phyloP scores from a whole-genome alignment of 35 echinoderm and acorn worm species.

The Nesometra sesokonis region DNA sequence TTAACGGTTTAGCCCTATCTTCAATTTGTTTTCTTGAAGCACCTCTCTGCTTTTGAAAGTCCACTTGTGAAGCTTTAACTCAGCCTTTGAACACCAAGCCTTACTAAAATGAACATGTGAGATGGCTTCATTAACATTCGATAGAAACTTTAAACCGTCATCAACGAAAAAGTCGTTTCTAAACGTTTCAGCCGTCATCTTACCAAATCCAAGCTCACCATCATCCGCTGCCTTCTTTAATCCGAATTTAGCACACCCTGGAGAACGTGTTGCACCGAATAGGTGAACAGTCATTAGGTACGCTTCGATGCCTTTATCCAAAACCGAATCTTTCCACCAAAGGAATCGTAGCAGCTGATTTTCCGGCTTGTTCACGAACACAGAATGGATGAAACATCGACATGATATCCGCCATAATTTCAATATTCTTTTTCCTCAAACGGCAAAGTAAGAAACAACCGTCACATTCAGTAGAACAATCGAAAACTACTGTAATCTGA shows the following conservation, averaged over 20 bases:
- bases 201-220: background rate
- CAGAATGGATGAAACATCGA: slow-evolving; percentile 34
- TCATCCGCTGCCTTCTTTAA: slow-evolving; percentile 16
- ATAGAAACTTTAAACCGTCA: slow-evolving; percentile 28
- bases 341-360: slow-evolving; percentile 30
- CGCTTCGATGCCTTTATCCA: background rate
- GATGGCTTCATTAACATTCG: background rate
- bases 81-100: too few species aligned
- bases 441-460: slow-evolving; percentile 31
- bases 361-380: background rate
- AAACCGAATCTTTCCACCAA: slow-evolving; percentile 33
- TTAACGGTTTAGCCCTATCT: background rate
- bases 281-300: slow-evolving; percentile 36
- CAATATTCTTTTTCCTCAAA: slow-evolving; percentile 18
- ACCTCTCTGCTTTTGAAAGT: background rate
- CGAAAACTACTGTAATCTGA: slow-evolving; percentile 17
- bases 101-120: background rate
- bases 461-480: slow-evolving; percentile 33
- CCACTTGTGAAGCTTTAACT: too few species aligned
- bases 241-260: slow-evolving; percentile 31
- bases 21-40: background rate
- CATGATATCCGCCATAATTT: slow-evolving; percentile 17
- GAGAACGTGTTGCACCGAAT: slow-evolving; percentile 35
- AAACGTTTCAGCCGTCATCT: background rate
- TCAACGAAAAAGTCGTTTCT: slow-evolving; percentile 43